Evolutionary conservation across 2,888 invertebrate species (phyloP), one percentile per base, ranked within the genome.

Genomic region (Meteorus colon): DNA sequence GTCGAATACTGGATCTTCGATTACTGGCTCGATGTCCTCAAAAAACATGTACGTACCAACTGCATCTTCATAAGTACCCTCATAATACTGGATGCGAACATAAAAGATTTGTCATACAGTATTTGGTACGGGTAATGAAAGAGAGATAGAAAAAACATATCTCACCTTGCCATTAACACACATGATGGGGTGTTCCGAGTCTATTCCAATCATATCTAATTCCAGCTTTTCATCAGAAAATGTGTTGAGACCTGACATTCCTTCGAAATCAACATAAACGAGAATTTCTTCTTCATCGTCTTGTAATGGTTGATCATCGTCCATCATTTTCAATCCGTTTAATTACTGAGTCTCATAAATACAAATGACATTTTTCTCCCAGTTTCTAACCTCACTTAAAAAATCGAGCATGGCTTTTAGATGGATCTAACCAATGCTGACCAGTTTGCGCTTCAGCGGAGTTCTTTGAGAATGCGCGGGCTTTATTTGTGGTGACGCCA

Each of bases 21-120:
- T 77, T 0, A 78, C 77, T 73, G 91, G 90, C 55, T 91, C 88
- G 41, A 91, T 89, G 78, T 93, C 92, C 82, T 94, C 93, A 86
- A 96, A 95, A 86, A 95, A 94, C 86, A 96, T 90, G 81, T 93
- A 93, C 19, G 95, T 95, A 27, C 95, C 96, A 77, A 94, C 87
- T 10, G 93, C 91, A 85, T 93, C 92, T 84, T 93, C 93, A 88
- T 93, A 95, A 70, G 91, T 92, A 24, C 95, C 96, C 93, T 87
- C 83, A 89, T 91, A 90, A 79, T 88, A 89, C 89, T 88, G 73
- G 62, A 80, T 81, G 65, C 74, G 67, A 62, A 37, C 19, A 31
- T 59, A 6, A 48, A 24, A 4, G 37, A 37, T 60, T 68, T 51
- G 63, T 24, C 29, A 65, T 37, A 51, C 8, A 66, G 41, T 29